phyloP scores from a whole-genome alignment of 1,140 invertebrate species.

The Coptotermes formosanus region DNA sequence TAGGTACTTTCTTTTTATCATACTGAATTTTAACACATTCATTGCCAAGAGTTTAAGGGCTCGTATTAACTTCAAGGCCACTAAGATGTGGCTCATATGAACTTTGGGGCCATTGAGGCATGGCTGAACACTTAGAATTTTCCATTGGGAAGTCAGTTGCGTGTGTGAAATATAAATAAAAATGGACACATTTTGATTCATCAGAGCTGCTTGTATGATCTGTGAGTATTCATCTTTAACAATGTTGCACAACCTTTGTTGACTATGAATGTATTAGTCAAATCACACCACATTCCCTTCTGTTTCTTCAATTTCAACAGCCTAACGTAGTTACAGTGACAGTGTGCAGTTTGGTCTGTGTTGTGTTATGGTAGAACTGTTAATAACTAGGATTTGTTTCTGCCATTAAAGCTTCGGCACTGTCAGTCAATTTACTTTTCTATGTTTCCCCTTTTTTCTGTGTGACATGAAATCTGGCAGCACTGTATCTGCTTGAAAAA shows the following conservation, averaged over 20 bases:
- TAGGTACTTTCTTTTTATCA: not conserved
- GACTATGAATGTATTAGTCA: too few species aligned
- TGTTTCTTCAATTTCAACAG: not conserved
- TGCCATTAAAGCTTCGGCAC: not conserved
- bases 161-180: too few species aligned
- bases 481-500: not conserved
- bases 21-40: not conserved
- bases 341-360: not conserved
- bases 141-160: too few species aligned
- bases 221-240: too few species aligned
- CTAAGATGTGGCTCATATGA: not conserved
- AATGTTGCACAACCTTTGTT: too few species aligned
- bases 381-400: not conserved
- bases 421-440: too few species aligned
- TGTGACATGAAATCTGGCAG: not conserved
- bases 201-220: too few species aligned
- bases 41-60: too few species aligned
- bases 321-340: not conserved
- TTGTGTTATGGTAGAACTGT: not conserved
- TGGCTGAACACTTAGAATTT: too few species aligned
- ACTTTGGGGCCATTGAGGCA: too few species aligned
- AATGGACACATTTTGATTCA: too few species aligned
- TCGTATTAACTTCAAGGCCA: not conserved
- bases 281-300: not conserved
- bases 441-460: not conserved